Evolutionary conservation across 2,888 invertebrate genomes (phyloP).

Genomic region (Meganola albula): DNA sequence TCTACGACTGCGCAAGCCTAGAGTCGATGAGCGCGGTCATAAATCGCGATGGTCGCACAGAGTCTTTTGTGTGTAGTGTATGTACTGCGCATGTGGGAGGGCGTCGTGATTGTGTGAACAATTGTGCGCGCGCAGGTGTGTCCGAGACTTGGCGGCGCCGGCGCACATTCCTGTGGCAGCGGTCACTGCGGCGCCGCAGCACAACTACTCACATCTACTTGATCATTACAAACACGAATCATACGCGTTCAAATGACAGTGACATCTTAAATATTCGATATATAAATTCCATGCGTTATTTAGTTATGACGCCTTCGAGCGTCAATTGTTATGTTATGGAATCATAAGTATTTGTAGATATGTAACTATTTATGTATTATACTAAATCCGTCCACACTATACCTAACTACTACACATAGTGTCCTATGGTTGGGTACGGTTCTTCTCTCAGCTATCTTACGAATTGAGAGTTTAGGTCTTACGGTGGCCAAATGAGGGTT

Average conservation of each 20-base stretch:
- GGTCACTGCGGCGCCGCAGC: slow-evolving; percentile 52
- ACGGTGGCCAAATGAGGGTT: too few species aligned
- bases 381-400: too few species aligned
- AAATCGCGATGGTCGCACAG: slow-evolving; percentile 39
- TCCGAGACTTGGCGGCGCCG: slow-evolving; percentile 80
- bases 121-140: slow-evolving; percentile 77
- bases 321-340: slow-evolving; percentile 9
- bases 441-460: too few species aligned
- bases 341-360: not conserved
- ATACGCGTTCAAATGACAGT: slow-evolving; percentile 20
- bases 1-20: slow-evolving; percentile 33
- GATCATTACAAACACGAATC: slow-evolving; percentile 32
- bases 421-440: too few species aligned
- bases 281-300: slow-evolving; percentile 18
- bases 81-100: slow-evolving; percentile 30
- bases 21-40: slow-evolving; percentile 27
- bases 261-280: slow-evolving; percentile 19
- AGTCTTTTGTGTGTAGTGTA: slow-evolving; percentile 27
- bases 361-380: not conserved
- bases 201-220: slow-evolving; percentile 33
- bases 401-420: too few species aligned
- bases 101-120: slow-evolving; percentile 37
- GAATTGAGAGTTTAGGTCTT: too few species aligned
- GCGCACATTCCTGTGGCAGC: slow-evolving; percentile 77
- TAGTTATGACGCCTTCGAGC: slow-evolving; percentile 12